Percentiles rank a stretch among this genome's conserved stretches.
phyloP scores from a whole-genome alignment of 1,140 invertebrate species.

The Arion vulgaris region DNA sequence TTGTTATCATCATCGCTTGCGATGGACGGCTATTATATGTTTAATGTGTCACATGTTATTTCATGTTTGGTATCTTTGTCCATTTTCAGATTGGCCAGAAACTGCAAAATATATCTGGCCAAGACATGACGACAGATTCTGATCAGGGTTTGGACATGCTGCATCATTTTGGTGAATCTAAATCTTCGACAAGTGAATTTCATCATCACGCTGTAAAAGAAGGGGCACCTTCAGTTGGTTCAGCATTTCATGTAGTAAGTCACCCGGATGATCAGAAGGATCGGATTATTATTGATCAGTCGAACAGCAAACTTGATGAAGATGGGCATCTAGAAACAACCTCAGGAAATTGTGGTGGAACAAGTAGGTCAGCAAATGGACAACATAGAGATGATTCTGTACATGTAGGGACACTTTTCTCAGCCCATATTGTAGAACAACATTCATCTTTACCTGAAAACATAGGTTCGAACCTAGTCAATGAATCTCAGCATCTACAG shows the following conservation, averaged over 20 bases:
- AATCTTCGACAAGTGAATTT: neutral
- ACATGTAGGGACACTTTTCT: neutral
- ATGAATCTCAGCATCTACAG: neutral
- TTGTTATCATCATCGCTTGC: too few relatives aligned
- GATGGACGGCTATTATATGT: too few relatives aligned
- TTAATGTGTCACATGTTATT: too few relatives aligned
- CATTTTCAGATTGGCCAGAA: neutral
- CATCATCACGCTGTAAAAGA: neutral
- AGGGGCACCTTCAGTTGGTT: neutral
- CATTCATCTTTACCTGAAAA: neutral
- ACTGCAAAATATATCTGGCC: neutral
- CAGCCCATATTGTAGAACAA: slow-evolving; percentile 3
- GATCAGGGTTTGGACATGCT: neutral
- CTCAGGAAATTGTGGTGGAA: neutral
- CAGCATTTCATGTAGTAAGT: slow-evolving; percentile 21
- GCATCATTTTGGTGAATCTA: neutral
- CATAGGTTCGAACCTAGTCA: neutral
- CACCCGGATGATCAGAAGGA: slow-evolving; percentile 1
- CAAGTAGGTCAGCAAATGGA: neutral
- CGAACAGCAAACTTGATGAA: neutral
- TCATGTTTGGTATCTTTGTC: neutral
- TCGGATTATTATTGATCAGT: neutral
- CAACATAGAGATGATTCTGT: neutral
- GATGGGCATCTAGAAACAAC: neutral
- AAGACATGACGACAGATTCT: neutral